Base-by-base conservation (phyloP, 64 coral and sea anemone species). In the Acropora tenuis region DNA sequence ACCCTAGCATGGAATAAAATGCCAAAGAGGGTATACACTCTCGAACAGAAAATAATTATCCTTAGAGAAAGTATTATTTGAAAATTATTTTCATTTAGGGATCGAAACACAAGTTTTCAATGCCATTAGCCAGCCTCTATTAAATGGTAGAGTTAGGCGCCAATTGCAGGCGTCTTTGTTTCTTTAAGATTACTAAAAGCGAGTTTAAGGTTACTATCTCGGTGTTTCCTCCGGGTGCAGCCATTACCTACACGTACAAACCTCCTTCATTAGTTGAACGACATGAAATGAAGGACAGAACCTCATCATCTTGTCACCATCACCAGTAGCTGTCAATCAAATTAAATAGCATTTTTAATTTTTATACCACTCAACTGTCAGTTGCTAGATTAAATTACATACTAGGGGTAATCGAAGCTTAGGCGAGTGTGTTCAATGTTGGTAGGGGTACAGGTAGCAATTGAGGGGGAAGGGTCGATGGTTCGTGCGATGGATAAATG, bases 201-300 rank as follows among this genome's bases (percentile, higher is more conserved):
- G 30, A 30, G 30, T 30, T 30, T 30, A 30, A 30, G 30, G 30
- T 30, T 30, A 30, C 30, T 30, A 30, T 30, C 30, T 30, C 30
- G 30, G 30, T 30, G 30, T 30, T 30, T 30, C 30, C 30, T 30
- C 30, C 30, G 30, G 30, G 30, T 30, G 30, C 10, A 10, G 10
- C 52, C 59, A 63, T 13, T 63, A 55, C 52, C 52, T 13, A 15
- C 3, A 63, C 59, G 16, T 13, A 20, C 71, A 53, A 63, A 90
- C 93, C 87, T 94, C 48, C 44, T 79, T 94, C 87, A 94, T 90
- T 3, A 90, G 88, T 46, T 94, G 93, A 30, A 94, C 93, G 44
- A 74, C 88, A 44, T 94, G 78, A 86, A 90, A 94, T 79, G 87
- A 60, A 48, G 93, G 93, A 53, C 93, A 94, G 52, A 94, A 94